Evolutionary conservation across 2,113 vertebrate species (phyloP), one percentile per base, ranked within the genome.

Genomic region (Petrocephalus zakoni): DNA sequence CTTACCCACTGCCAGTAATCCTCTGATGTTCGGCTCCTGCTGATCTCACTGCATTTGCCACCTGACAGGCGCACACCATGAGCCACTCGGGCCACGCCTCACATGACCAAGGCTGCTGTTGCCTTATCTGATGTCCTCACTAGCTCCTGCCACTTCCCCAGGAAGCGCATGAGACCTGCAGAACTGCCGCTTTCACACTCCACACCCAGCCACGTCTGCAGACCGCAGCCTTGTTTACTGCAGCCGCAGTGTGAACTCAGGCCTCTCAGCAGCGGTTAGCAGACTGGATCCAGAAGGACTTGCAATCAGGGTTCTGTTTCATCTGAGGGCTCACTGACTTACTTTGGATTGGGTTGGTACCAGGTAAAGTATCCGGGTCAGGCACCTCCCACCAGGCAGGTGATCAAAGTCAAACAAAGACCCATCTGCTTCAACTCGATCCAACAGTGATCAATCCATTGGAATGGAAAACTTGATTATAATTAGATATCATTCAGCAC

Each of bases 81-180:
- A 82, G 78, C 78, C 61, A 68, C 61, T 13, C 10, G 2, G 25
- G 25, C n/a, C n/a, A 68, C n/a, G 25, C 25, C 25, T 29, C 25
- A 68, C 61, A 29, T 13, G 5, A 22, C 34, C 21, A 49, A 0
- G 5, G 34, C 2, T 2, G 8, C 19, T 5, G 2, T 1, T 5
- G 46, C 42, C 81, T 25, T 55, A 86, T 34, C 25, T 86, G 84
- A 56, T 86, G 84, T 86, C 84, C 84, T 86, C 29, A 29, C 84
- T 22, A 25, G n/a, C 5, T 51, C 19, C 47, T 75, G 15, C 21
- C 49, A 75, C 64, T 89, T 86, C 86, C 84, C 88, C 47, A 89
- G 89, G 86, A 87, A 89, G 84, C 53, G 37, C 55, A 61, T 34
- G 21, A 83, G 85, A 56, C 75, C 81, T 49, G 47, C 15, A 61